Evolutionary conservation across 1,140 invertebrate species (phyloP), one percentile per base, ranked within the genome.

Genomic region (Asbolus verrucosus): DNA sequence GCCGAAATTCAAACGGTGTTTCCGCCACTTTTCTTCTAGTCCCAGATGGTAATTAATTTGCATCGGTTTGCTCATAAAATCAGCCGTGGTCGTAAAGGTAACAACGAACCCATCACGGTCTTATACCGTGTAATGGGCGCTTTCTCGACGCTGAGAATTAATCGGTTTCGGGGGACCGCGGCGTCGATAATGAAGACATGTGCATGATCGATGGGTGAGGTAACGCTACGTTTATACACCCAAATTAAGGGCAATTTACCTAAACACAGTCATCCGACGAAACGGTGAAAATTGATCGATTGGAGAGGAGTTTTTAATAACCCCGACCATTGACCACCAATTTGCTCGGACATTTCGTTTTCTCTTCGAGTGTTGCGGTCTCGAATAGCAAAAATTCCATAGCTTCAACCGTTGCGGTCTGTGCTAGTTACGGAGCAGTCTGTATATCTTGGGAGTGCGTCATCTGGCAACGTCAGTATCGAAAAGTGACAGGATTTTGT

Each of bases 191-290:
- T 54, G 46, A 50, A 50, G 43, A 50, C 18, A 18, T 30, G 27
- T 6, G 43, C 15, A 21, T 50, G 43, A 54, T 54, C 19, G 46
- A 54, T 54, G 46, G 19, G 46, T 54, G 46, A 27, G 41, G 19
- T 27, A 27, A 13, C 46, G 21, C n/a, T n/a, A n/a, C n/a, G n/a
- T n/a, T n/a, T n/a, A n/a, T n/a, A n/a, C n/a, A n/a, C n/a, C n/a
- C 46, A 54, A 54, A 54, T 54, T 27, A 54, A 16, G 46, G 46
- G 46, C 27, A 54, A 54, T 54, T 54, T 54, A 11, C n/a, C 9
- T 54, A 54, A 54, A 54, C 27, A 21, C 21, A 16, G 41, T 18
- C 9, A 16, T 46, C 41, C 15, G 46, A n/a, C n/a, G n/a, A n/a
- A n/a, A n/a, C n/a, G n/a, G n/a, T n/a, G n/a, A n/a, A n/a, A n/a